Evolutionary conservation across 2,113 vertebrate species (phyloP).

Genomic region (Clupea harengus): DNA sequence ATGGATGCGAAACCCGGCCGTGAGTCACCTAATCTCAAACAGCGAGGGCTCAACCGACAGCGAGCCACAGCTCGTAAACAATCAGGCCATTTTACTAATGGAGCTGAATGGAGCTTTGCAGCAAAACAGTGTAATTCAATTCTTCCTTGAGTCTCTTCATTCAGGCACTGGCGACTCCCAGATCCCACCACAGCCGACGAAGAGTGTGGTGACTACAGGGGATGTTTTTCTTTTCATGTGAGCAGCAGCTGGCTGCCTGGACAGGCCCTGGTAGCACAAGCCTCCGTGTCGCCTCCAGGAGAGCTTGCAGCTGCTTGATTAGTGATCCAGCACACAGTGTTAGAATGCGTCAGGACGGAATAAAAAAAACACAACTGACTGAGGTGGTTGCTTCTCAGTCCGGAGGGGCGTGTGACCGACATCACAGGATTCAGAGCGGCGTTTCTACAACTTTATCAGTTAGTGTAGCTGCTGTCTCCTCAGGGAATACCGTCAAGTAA

Average conservation of each 20-base stretch:
- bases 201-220: constrained; percentile 29
- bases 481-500: background rate
- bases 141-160: background rate
- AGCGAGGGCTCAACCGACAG: background rate
- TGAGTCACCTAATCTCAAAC: background rate
- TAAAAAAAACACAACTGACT: background rate
- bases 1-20: background rate
- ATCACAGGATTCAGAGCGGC: background rate
- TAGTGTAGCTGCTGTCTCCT: background rate
- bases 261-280: constrained; percentile 36
- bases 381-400: background rate
- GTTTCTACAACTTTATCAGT: background rate
- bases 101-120: background rate
- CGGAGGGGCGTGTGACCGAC: background rate
- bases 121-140: constrained; percentile 4
- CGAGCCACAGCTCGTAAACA: background rate
- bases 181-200: constrained; percentile 30
- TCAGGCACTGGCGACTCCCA: background rate
- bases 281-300: background rate
- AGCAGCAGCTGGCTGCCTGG: constrained; percentile 44
- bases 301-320: background rate
- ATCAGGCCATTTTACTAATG: background rate
- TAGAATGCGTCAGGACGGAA: background rate
- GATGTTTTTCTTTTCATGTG: constrained; percentile 5
- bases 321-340: background rate